These are phyloP conservation scores for Cataglyphis hispanica DNA, from an alignment of 1,140 invertebrate genomes.

Conservation along the genomic window DNA sequence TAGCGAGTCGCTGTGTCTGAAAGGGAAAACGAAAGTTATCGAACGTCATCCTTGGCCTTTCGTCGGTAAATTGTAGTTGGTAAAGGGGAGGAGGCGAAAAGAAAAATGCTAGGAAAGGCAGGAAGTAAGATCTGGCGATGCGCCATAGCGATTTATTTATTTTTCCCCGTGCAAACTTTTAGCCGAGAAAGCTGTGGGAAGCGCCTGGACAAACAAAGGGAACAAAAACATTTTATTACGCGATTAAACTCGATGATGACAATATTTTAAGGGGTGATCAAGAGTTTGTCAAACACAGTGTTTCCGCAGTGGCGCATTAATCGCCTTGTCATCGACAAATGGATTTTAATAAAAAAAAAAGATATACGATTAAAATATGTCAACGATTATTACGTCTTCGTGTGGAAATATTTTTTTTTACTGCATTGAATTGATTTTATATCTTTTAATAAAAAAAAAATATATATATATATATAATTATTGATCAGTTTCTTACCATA, in stretches of 20 bases:
- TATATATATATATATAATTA: background rate
- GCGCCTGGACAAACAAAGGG: slow-evolving; percentile 79
- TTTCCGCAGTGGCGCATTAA: background rate
- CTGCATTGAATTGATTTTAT: background rate
- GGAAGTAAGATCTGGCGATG: slow-evolving; percentile 78
- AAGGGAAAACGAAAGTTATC: slow-evolving; percentile 69
- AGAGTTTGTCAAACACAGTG: slow-evolving; percentile 62
- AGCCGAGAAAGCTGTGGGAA: slow-evolving; percentile 64
- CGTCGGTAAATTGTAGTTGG: slow-evolving; percentile 67
- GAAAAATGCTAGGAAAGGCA: slow-evolving; percentile 56
- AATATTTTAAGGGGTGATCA: slow-evolving; percentile 78
- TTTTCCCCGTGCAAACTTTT: slow-evolving; percentile 78
- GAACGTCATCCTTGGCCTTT: slow-evolving; percentile 64
- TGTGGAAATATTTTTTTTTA: background rate
- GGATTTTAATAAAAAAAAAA: background rate
- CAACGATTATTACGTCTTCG: background rate
- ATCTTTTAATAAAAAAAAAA: background rate
- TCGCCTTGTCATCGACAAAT: background rate
- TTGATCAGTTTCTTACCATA: background rate
- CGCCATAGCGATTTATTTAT: slow-evolving; percentile 82
- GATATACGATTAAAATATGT: background rate
- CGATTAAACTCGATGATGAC: slow-evolving; percentile 81
- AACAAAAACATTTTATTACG: slow-evolving; percentile 84
- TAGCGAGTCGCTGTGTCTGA: slow-evolving; percentile 7
- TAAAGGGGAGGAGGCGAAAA: slow-evolving; percentile 25